Base-by-base conservation (phyloP, 2,797 vertebrate genomes). In the Centropyge bicolor region DNA sequence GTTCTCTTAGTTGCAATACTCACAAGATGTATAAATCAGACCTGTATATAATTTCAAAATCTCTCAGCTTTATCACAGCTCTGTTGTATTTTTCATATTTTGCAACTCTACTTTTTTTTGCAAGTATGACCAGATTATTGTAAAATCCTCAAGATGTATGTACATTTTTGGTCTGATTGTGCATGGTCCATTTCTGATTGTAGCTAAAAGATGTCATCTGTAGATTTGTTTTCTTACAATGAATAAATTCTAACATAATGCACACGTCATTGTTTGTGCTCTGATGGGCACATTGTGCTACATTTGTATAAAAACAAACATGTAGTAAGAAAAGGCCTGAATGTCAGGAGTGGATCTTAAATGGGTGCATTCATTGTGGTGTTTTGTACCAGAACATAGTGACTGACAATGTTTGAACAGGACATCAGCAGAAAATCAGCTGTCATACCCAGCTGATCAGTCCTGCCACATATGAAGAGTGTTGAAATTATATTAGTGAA, bases 321-420 rank as follows among this genome's bases (percentile, higher is more conserved):
- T 38, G 8, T 38, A 40, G 12, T 35, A 61, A 65, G 46, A 35
- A 31, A 49, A 68, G n/a, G 19, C 3, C 49, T 54, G 45, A 20
- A 61, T 27, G 31, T 55, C 54, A 36, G 19, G 56, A 31, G 20
- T 40, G 48, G 19, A 60, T 46, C 38, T 49, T 3, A 60, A 35
- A 46, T 62, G 20, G 24, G 38, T 56, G 67, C 49, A 38, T 67
- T 73, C 67, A 31, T 48, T 31, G 22, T 49, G n/a, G n/a, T 61
- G 49, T 67, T 57, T 64, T 73, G 12, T 41, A 41, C 40, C 17
- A 63, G 5, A 24, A 35, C 52, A 12, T 8, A 59, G 31, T 76
- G 40, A n/a, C 36, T 46, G 19, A 59, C 17, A 36, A 3, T 52
- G 64, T 31, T 54, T 16, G 6, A 74, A 38, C 2, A 71, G 31